Base-by-base conservation (phyloP, 30 jellyfish, hydroid and myxozoan species). In the Aurelia sp. region DNA sequence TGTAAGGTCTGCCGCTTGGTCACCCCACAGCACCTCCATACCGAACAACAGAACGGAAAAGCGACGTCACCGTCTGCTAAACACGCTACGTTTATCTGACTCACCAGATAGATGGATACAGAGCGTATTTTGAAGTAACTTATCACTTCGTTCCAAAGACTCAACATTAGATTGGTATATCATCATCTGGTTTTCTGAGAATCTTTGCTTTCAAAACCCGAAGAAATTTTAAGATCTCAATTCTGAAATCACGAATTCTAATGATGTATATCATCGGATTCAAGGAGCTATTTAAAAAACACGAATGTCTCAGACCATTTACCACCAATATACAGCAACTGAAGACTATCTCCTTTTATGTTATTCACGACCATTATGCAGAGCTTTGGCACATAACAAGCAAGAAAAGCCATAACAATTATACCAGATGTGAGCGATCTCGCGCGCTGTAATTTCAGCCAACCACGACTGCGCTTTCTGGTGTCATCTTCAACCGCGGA, bases 241-340 rank as follows among this genome's bases (percentile, higher is more conserved):
- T 41, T 13, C 89, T 40, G 3, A 78, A 60, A 12, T 37, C 69
- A 12, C 41, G 31, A 2, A 78, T 18, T 41, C 89, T 60, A 6
- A 35, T 19, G 20, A 40, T 37, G 52, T 78, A 78, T 15, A 78
- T 78, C 17, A 78, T 78, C 19, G 89, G 89, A 63, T 78, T 78
- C 15, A 78, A 13, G 51, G 89, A 60, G 89, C 89, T 78, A 37
- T 78, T 78, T 10, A 63, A 21, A 21, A 65, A 78, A 78, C 15
- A 62, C 68, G 12, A 78, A 47, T 6, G 79, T 63, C 30, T 62
- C 68, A 2, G 89, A n/a, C 78, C 66, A 62, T 48, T 78, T 78
- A 15, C 79, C 89, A 11, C 68, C 55, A 13, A 78, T 59, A 0
- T 55, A 78, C 13, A 31, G 66, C 79, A 78, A 30, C 20, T 55